Conservation (phyloP, 2,888 invertebrate species). For the Blomia tropicalis region DNA sequence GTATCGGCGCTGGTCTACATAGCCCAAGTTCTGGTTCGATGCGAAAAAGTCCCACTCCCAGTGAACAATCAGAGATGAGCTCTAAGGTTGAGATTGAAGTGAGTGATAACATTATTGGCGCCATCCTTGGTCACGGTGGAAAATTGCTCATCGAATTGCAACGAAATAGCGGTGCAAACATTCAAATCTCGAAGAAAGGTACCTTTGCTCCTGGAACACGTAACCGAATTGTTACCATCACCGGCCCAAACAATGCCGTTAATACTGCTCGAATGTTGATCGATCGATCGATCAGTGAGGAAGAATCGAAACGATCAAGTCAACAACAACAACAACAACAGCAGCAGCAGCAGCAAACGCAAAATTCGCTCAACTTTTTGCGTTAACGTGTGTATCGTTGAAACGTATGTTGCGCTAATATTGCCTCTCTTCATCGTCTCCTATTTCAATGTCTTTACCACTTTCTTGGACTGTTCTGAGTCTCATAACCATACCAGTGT, state of each 20-base stretch:
- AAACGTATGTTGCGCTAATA: too few relatives aligned
- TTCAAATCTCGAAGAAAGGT: conserved; percentile 96
- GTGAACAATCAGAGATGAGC: conserved; percentile 29
- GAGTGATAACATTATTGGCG: conserved; percentile 82
- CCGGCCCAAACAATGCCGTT: conserved; percentile 72
- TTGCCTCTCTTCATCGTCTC: too few relatives aligned
- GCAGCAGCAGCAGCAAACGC: background rate
- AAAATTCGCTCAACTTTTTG: background rate
- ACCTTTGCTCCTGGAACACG: conserved; percentile 91
- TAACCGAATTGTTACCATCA: conserved; percentile 90
- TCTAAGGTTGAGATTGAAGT: conserved; percentile 67
- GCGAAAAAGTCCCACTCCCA: conserved; percentile 33
- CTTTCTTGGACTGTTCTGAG: background rate
- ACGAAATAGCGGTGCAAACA: conserved; percentile 88
- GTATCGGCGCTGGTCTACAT: conserved; percentile 47
- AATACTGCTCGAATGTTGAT: conserved; percentile 82
- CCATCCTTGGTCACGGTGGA: conserved; percentile 84
- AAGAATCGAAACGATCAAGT: conserved; percentile 81
- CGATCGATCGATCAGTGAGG: conserved; percentile 87
- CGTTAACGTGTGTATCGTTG: background rate
- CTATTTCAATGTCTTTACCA: too few relatives aligned
- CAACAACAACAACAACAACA: conserved; percentile 42
- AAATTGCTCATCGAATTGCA: conserved; percentile 92
- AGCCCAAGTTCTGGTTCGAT: conserved; percentile 34
- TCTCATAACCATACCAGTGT: background rate